Evolutionary conservation across 2,113 vertebrate genomes (phyloP), one percentile per base, ranked within the genome.

Genomic region (Pampusana beccarii): DNA sequence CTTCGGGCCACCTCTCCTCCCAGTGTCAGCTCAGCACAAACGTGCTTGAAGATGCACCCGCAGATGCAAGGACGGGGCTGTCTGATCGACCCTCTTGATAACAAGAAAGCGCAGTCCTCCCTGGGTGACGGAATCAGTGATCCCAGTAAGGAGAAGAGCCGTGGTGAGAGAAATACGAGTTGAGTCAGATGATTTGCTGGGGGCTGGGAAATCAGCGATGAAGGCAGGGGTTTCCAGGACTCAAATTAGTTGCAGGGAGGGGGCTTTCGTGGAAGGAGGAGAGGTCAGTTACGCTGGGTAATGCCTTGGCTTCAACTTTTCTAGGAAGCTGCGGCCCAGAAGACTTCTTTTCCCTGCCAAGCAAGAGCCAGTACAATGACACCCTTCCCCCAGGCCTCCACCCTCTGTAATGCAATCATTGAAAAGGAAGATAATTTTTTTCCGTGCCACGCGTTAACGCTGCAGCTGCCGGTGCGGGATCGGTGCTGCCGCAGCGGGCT

Each of bases 311-410:
- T 96, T 83, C 93, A 86, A 78, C 50, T 70, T 94, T 93, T 94
- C 92, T 48, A 95, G 96, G 93, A 97, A 95, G 86, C 73, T 88
- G 90, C 34, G 34, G 95, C 74, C 44, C 42, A 94, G 93, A 96
- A 96, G 44, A 40, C 5, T 64, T 96, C 34, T 91, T 62, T 81
- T 95, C 72, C 75, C 88, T 95, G 90, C 70, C 80, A 87, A 75
- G 51, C 11, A 1, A 93, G 85, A 79, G 74, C 75, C 88, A 75
- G 80, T 60, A 91, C 64, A 70, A 69, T 16, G 66, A 94, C 54
- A 54, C 54, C 67, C 80, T 85, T 80, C 56, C 38, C 51, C 75
- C 56, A 90, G 19, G n/a, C 87, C 80, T 80, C 91, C 73, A 64
- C 42, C 67, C 66, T 77, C 73, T 67, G 71, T 34, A 88, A 88